Evolutionary conservation across 2,888 invertebrate genomes (phyloP), one percentile per base, ranked within the genome.

Genomic region (Leuctra nigra): DNA sequence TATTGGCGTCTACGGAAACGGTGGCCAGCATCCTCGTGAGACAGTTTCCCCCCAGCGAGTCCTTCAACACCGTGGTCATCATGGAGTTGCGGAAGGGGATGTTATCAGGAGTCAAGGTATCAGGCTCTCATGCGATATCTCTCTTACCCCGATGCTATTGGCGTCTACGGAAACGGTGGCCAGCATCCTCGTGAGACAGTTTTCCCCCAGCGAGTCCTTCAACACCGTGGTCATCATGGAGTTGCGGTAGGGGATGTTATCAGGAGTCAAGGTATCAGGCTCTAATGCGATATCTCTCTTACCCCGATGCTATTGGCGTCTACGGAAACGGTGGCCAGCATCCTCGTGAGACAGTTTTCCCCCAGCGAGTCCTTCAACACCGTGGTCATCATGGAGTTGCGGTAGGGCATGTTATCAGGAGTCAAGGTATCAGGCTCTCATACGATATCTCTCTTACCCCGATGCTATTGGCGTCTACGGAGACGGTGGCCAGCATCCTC

Each of bases 1-100:
- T n/a, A n/a, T n/a, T n/a, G n/a, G n/a, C n/a, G n/a, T n/a, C n/a
- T n/a, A n/a, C n/a, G n/a, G 72, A 70, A 38, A 77, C 61, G 3
- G 73, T 77, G n/a, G 77, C 76, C 54, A 78, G 65, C 76, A 79
- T 77, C 2, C 72, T 73, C 2, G 78, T 78, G 54, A 77, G 64
- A 57, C 77, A 78, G 66, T 79, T 78, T 41, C 78, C 77, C 24
- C 75, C 75, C 16, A 79, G 65, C 4, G 78, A 78, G 65, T 78
- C 78, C 39, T 74, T 69, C 23, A 79, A 66, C 56, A 78, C 69
- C 41, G 75, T 73, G 1, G 78, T 79, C 66, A 79, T 70, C 64
- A 76, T 68, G 24, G 77, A 78, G 68, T 79, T 79, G 63, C 78
- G 69, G 63, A n/a, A n/a, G n/a, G n/a, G n/a, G n/a, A n/a, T n/a